Conservation (phyloP, 1,140 invertebrate species). For the Thalassaphorura encarpata region DNA sequence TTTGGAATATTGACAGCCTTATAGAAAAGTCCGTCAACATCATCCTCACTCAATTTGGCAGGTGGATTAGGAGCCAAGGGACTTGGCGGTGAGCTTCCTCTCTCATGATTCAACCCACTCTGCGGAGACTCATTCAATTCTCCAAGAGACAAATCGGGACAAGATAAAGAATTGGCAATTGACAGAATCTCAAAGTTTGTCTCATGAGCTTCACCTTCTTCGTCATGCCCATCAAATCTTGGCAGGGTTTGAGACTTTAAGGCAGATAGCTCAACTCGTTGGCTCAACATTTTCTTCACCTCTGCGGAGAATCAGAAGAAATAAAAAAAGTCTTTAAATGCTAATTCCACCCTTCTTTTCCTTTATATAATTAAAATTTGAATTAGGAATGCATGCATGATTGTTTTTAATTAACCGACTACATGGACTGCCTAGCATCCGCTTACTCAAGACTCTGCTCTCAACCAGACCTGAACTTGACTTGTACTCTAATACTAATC, state of each 20-base stretch:
- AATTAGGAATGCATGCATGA: no score
- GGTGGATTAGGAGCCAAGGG: not conserved
- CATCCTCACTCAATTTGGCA: conserved; percentile 12
- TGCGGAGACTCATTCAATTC: not conserved
- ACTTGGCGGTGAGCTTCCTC: not conserved
- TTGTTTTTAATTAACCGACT: no score
- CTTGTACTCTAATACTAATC: no score
- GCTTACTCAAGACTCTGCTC: no score
- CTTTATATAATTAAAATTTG: no score
- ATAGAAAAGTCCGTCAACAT: conserved; percentile 19
- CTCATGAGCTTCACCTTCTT: conserved; percentile 24
- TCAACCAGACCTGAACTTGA: no score
- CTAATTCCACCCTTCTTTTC: no score
- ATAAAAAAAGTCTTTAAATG: not conserved
- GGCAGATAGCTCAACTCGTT: conserved; percentile 5
- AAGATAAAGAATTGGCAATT: conserved; percentile 28
- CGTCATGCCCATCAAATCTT: conserved; percentile 30
- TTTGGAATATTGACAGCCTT: not conserved
- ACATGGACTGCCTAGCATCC: no score
- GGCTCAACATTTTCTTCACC: conserved; percentile 26
- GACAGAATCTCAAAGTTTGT: conserved; percentile 26
- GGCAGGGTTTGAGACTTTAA: conserved; percentile 29
- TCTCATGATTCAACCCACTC: not conserved
- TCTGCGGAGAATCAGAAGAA: conserved; percentile 8
- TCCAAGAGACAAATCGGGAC: conserved; percentile 27